Conservation (phyloP, 1,140 invertebrate species). For the Drosophila prosaltans region DNA sequence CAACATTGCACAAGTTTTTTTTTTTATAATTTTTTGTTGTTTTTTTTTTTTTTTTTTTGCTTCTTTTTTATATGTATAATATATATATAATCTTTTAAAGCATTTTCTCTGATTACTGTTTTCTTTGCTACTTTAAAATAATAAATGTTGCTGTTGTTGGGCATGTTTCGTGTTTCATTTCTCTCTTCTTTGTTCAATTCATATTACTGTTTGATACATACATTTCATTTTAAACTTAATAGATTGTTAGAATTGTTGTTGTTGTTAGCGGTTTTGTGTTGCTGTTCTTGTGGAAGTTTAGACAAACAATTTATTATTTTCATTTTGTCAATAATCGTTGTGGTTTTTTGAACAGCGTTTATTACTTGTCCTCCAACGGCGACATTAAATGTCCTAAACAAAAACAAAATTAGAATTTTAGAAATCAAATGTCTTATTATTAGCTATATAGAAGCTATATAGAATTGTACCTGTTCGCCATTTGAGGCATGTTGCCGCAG, state of each 20-base stretch:
- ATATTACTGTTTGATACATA: constrained; percentile 28
- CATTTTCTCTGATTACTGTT: constrained; percentile 52
- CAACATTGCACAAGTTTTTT: constrained; percentile 77
- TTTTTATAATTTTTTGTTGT: constrained; percentile 39
- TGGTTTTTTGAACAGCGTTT: constrained; percentile 38
- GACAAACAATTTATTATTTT: constrained; percentile 52
- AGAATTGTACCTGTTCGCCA: constrained; percentile 59
- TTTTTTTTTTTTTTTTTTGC: constrained; percentile 23
- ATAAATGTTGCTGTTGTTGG: constrained; percentile 74
- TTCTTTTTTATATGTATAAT: constrained; percentile 32
- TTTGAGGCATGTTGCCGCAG: constrained; percentile 79
- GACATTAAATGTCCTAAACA: constrained; percentile 81
- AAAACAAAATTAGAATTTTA: background rate
- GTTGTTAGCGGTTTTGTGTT: constrained; percentile 25
- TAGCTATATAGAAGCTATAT: too few species aligned
- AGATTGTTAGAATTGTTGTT: constrained; percentile 69
- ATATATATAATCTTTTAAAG: constrained; percentile 69
- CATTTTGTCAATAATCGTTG: constrained; percentile 61
- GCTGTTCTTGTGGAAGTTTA: constrained; percentile 62
- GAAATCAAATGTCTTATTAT: too few species aligned
- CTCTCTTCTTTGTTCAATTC: constrained; percentile 23
- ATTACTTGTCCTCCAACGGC: constrained; percentile 15
- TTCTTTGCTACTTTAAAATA: constrained; percentile 70
- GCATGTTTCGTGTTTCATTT: constrained; percentile 45
- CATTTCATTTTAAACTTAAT: constrained; percentile 74